phyloP scores from a whole-genome alignment of 1,140 invertebrate species.

The Nomia melanderi region DNA sequence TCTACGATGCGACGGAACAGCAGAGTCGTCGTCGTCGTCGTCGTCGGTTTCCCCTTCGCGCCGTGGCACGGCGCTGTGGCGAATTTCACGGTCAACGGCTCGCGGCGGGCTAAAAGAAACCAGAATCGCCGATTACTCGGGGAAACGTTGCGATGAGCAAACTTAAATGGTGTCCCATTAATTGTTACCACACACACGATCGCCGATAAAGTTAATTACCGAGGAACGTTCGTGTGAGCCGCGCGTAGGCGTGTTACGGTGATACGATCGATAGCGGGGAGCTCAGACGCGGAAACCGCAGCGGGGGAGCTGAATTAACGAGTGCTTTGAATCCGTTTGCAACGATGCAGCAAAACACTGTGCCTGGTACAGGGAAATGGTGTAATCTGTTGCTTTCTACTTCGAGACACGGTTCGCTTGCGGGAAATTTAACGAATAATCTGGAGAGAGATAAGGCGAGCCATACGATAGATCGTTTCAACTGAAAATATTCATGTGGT shows the following conservation, averaged over 20 bases:
- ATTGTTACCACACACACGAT: neutral
- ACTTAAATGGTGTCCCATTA: neutral
- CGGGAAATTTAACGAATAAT: too few species aligned
- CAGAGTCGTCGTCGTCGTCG: too few species aligned
- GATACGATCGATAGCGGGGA: neutral
- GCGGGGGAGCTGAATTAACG: constrained; percentile 23
- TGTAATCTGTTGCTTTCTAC: neutral
- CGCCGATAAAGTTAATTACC: constrained; percentile 21
- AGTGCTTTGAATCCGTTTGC: neutral
- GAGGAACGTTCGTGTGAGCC: neutral
- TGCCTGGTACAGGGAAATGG: neutral
- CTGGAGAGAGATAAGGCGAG: too few species aligned
- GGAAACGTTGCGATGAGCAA: neutral
- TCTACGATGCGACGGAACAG: neutral
- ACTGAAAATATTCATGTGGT: too few species aligned
- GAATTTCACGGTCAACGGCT: constrained; percentile 32
- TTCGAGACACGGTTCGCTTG: too few species aligned
- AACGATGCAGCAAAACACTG: neutral
- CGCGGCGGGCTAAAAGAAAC: neutral
- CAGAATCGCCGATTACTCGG: neutral
- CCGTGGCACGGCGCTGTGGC: neutral
- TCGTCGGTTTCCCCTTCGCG: constrained; percentile 5
- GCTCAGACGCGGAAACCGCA: neutral
- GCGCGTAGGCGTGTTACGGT: neutral
- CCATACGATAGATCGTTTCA: too few species aligned